Conservation (phyloP, 2,797 vertebrate genomes). For the Allobates femoralis region DNA sequence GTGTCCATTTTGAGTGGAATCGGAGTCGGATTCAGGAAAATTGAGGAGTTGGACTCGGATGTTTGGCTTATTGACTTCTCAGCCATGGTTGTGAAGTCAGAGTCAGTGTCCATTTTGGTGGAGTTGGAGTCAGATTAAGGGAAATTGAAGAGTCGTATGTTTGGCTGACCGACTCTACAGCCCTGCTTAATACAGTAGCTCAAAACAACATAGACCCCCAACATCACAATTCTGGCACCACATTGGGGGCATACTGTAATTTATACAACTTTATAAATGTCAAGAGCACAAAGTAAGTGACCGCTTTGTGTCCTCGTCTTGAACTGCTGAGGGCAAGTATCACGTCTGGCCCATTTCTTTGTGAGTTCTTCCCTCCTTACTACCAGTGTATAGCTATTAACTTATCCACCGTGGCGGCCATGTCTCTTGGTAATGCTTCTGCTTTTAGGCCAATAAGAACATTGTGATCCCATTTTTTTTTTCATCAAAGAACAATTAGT, state of each 20-base stretch:
- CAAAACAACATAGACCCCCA: background rate
- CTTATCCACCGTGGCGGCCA: slow-evolving; percentile 54
- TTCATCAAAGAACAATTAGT: slow-evolving; percentile 71
- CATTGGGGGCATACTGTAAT: background rate
- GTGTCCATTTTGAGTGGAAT: too few relatives aligned
- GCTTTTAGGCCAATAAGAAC: slow-evolving; percentile 73
- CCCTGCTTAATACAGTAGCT: background rate
- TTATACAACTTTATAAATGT: background rate
- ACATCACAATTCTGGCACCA: background rate
- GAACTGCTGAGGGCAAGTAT: background rate
- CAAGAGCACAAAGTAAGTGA: background rate
- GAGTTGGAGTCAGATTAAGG: too few relatives aligned
- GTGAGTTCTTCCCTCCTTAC: background rate
- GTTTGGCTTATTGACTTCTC: too few relatives aligned
- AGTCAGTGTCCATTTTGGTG: too few relatives aligned
- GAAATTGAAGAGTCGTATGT: too few relatives aligned
- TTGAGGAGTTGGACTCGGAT: too few relatives aligned
- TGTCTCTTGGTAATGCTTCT: slow-evolving; percentile 70
- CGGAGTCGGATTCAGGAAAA: too few relatives aligned
- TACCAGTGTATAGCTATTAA: slow-evolving; percentile 58
- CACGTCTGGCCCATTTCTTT: slow-evolving; percentile 25
- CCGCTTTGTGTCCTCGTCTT: background rate
- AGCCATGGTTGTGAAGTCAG: too few relatives aligned
- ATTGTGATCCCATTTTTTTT: slow-evolving; percentile 72
- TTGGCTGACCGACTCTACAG: too few relatives aligned